Evolutionary conservation across 2,113 vertebrate genomes (phyloP).

Genomic region (Channa maculata): DNA sequence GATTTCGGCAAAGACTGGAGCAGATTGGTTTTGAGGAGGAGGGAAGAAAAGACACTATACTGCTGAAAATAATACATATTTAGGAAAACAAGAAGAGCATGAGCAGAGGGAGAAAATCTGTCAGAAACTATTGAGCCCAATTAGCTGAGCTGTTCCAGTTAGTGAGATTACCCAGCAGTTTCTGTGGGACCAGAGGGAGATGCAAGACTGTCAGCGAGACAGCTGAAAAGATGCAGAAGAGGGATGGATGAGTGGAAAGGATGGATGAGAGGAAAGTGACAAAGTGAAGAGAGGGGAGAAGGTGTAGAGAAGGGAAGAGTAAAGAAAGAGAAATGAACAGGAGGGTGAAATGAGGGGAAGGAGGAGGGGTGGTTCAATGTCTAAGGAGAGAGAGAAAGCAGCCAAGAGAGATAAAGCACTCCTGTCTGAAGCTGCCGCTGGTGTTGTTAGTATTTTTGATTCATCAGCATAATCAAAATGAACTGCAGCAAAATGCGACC

Average conservation of each 20-base stretch:
- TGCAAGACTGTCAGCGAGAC: constrained; percentile 1
- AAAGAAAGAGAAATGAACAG: constrained; percentile 24
- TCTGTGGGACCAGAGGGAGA: constrained; percentile 22
- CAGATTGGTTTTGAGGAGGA: constrained; percentile 8
- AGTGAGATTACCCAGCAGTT: constrained; percentile 56
- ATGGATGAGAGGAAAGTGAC: constrained; percentile 19
- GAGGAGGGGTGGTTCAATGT: not conserved
- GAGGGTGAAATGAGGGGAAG: not conserved
- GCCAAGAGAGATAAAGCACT: constrained; percentile 16
- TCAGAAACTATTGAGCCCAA: constrained; percentile 60
- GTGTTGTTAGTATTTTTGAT: constrained; percentile 49
- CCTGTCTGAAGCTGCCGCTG: constrained; percentile 35
- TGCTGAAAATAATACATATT: constrained; percentile 32
- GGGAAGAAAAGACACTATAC: constrained; percentile 4
- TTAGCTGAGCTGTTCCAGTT: constrained; percentile 69
- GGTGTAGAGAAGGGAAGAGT: constrained; percentile 3
- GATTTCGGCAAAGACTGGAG: constrained; percentile 23
- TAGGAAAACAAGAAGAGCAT: constrained; percentile 32
- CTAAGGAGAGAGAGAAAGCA: constrained; percentile 42
- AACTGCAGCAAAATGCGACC: constrained; percentile 55
- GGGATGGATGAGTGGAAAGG: not conserved
- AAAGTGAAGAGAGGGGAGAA: constrained; percentile 1
- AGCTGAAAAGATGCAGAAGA: constrained; percentile 20
- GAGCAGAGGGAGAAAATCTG: constrained; percentile 48
- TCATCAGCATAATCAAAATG: constrained; percentile 66